phyloP scores from a whole-genome alignment of 2,797 vertebrate species.

The Chromis chromis region DNA sequence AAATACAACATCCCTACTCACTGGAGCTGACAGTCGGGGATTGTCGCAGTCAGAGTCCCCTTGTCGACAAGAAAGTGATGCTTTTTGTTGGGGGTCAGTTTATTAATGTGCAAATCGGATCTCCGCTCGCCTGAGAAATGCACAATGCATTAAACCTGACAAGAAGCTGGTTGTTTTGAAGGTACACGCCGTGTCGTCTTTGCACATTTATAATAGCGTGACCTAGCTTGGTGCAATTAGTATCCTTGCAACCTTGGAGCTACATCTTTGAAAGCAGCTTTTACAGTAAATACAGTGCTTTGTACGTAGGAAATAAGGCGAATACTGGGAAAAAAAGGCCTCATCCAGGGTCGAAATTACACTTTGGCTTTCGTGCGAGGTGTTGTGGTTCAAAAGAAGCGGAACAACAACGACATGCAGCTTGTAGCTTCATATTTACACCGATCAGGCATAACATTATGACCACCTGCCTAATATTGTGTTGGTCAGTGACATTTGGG shows the following conservation, averaged over 20 bases:
- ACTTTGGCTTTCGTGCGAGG: background rate
- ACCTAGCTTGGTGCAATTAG: background rate
- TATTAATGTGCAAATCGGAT: background rate
- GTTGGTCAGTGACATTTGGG: too few relatives aligned
- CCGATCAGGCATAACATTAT: too few relatives aligned
- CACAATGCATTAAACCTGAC: background rate
- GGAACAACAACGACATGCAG: background rate
- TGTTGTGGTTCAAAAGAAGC: background rate
- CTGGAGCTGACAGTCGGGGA: background rate
- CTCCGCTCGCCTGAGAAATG: background rate
- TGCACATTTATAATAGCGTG: background rate
- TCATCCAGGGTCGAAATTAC: background rate
- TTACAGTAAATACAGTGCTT: background rate
- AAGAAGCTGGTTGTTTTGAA: background rate
- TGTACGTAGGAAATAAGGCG: background rate
- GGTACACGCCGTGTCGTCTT: background rate
- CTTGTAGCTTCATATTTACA: background rate
- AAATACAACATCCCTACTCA: background rate
- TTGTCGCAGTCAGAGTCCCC: background rate
- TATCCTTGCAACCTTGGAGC: background rate
- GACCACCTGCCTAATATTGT: too few relatives aligned
- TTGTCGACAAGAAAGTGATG: background rate
- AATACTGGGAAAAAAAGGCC: background rate
- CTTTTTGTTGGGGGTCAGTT: background rate
- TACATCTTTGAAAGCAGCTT: background rate